Percentiles rank a stretch among this genome's conserved stretches.
These are phyloP conservation scores for Clostera curtula DNA, from an alignment of 2,888 invertebrate species.

Conservation along the genomic window DNA sequence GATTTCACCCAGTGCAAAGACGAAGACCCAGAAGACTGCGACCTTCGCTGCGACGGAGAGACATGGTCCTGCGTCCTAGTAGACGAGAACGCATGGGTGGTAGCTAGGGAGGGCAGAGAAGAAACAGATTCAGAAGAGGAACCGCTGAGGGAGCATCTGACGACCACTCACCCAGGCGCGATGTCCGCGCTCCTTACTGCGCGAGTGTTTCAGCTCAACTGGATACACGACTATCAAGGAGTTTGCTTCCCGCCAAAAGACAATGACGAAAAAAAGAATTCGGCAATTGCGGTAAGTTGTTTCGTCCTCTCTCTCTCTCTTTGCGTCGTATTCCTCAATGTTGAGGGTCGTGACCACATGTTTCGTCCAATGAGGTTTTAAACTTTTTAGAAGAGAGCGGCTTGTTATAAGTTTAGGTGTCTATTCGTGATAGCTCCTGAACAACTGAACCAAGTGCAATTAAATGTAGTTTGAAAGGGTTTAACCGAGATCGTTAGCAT, in stretches of 20 bases:
- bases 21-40: conserved; percentile 39
- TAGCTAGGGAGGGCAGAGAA: conserved; percentile 37
- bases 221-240: conserved; percentile 62
- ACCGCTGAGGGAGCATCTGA: conserved; percentile 44
- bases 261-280: conserved; percentile 18
- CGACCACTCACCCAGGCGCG: conserved; percentile 41
- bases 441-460: too few species aligned
- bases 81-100: conserved; percentile 61
- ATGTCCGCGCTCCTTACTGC: conserved; percentile 52
- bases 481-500: too few species aligned
- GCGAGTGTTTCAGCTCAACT: conserved; percentile 46
- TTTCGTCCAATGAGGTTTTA: neutral
- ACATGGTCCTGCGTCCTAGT: conserved; percentile 58
- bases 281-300: conserved; percentile 35
- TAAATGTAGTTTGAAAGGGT: too few species aligned
- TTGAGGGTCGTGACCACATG: too few species aligned
- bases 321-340: too few species aligned
- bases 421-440: too few species aligned
- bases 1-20: conserved; percentile 34
- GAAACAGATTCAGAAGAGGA: conserved; percentile 25
- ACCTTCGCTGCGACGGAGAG: conserved; percentile 45
- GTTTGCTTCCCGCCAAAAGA: conserved; percentile 49
- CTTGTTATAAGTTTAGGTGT: too few species aligned
- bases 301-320: neutral
- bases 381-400: neutral